Evolutionary conservation across 2,797 vertebrate genomes (phyloP), one percentile per base, ranked within the genome.

Genomic region (Diglossa cyanea): DNA sequence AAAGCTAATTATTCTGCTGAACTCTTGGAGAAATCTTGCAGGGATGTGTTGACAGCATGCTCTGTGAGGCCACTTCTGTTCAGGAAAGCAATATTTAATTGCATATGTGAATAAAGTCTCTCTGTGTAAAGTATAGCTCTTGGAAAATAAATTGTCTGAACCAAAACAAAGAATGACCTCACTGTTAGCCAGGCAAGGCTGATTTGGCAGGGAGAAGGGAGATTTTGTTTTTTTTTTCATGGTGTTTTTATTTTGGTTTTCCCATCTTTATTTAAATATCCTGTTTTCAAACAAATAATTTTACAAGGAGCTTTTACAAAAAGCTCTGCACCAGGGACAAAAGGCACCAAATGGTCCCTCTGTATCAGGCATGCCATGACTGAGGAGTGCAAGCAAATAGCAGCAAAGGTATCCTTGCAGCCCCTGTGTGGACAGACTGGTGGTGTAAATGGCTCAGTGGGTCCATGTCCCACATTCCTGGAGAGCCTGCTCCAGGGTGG

Each of bases 1-100:
- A 95, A 86, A 97, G 94, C 97, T 97, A 97, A 97, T 97, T 97
- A 97, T 95, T 96, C 95, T 86, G 81, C 95, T 96, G 95, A 96
- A 97, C 94, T 97, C 96, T 94, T 93, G 86, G 87, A 92, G 93
- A 93, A 97, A 88, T 96, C 93, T 97, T 95, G 84, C 92, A 95
- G 90, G 87, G 90, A 91, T 94, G 35, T 93, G 92, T 94, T 96
- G 91, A 91, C 93, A 96, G 93, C 86, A 20, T 92, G 96, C 89
- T 95, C 94, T 54, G 47, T 93, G 94, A 94, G 95, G 87, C 92
- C 44, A 50, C 88, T 96, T 94, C 88, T 94, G 57, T 60, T 95
- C 84, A 67, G 88, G 83, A 94, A 93, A 95, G 94, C 73, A 94
- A 60, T 91, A 81, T 96, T 95, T 96, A 96, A 97, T 97, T 95